phyloP scores from a whole-genome alignment of 2,797 vertebrate species.

The Triplophysa yarkandensis region DNA sequence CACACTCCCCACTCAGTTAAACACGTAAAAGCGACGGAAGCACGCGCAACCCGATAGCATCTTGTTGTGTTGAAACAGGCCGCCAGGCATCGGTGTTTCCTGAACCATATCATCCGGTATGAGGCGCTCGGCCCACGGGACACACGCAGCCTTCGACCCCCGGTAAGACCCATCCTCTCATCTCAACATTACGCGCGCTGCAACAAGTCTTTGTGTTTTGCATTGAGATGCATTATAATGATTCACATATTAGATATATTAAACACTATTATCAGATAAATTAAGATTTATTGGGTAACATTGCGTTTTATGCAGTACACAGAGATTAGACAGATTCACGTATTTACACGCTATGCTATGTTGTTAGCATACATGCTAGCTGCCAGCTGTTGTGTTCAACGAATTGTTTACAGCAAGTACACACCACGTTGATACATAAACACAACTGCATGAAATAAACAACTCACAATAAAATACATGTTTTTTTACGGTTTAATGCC shows the following conservation, averaged over 20 bases:
- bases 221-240: background rate
- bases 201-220: conserved; percentile 20
- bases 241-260: background rate
- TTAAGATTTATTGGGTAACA: background rate
- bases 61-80: conserved; percentile 73
- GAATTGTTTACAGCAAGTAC: background rate
- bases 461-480: background rate
- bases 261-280: conserved; percentile 6
- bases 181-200: conserved; percentile 16
- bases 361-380: conserved; percentile 39
- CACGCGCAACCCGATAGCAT: conserved; percentile 61
- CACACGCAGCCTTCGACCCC: conserved; percentile 43
- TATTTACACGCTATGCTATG: conserved; percentile 30
- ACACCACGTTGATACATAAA: background rate
- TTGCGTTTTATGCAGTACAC: conserved; percentile 9
- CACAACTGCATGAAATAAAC: background rate
- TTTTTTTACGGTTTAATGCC: background rate
- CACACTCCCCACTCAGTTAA: conserved; percentile 13
- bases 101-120: conserved; percentile 65
- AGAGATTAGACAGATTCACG: conserved; percentile 14
- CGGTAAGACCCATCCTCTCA: conserved; percentile 63
- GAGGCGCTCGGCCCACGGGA: conserved; percentile 61
- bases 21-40: conserved; percentile 62
- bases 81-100: conserved; percentile 69
- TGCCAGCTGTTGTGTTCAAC: conserved; percentile 21